Base-by-base conservation (phyloP, 2,113 vertebrate species). In the Strigops habroptila region DNA sequence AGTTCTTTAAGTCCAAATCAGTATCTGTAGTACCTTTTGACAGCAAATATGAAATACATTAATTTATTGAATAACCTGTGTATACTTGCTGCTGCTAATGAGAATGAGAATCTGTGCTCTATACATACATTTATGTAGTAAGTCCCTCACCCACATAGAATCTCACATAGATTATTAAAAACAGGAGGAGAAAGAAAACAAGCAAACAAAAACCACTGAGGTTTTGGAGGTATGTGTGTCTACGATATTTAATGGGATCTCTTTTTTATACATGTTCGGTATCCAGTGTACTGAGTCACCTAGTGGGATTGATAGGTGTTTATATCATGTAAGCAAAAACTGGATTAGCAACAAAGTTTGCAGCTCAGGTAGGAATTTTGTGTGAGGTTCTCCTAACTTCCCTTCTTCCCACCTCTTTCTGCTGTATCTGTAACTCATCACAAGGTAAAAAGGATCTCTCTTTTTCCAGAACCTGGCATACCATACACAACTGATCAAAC, bases 131-230 rank as follows among this genome's bases (percentile, higher is more conserved):
- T 55, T 35, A 43, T 5, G 23, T 7, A 69, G 8, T 7, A 79
- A 48, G 9, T 52, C 23, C 37, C 48, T 76, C 62, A 33, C 10
- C 51, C 62, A 31, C 17, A 43, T 7, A 63, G 9, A 68, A 53
- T 18, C 27, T 71, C 41, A 63, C 28, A 35, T 1, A 12, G 2
- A 16, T 31, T 82, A 55, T 25, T 52, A 43, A 51, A 74, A 84
- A 67, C 1, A 12, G 7, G 28, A 7, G 8, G 7, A 1, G 0
- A 2, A n/a, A 43, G 22, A 31, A 44, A 16, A 19, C 19, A 23
- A 18, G 12, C 15, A 23, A 14, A 60, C 46, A 53, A 57, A 35
- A 63, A 0, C 43, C 43, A 44, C 43, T 44, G 9, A 48, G 43
- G 12, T n/a, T 28, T 30, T 22, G 64, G n/a, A 57, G 16, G 10